These are phyloP conservation scores for Archegozetes longisetosus DNA, from an alignment of 1,140 invertebrate genomes.

Conservation along the genomic window DNA sequence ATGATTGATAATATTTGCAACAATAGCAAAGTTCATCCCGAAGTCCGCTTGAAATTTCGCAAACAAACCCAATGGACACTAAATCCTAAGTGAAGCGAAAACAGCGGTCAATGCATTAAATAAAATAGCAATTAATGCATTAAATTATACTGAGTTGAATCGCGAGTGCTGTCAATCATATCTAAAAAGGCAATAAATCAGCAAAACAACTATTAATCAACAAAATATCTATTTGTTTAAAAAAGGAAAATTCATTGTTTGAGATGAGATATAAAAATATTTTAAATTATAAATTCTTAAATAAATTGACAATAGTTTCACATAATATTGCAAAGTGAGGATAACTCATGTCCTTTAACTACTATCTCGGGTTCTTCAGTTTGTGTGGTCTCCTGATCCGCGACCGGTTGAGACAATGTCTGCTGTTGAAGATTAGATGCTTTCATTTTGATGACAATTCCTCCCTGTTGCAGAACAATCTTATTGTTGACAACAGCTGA, in stretches of 20 bases:
- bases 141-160: no score
- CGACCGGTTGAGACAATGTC: not conserved
- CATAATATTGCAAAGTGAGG: constrained; percentile 11
- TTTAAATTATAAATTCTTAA: not conserved
- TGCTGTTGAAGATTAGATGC: not conserved
- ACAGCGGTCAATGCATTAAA: no score
- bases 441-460: constrained; percentile 14
- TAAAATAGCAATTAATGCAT: no score
- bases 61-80: no score
- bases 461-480: constrained; percentile 7
- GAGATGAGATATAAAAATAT: not conserved
- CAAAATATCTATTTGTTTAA: not conserved
- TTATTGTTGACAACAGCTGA: not conserved
- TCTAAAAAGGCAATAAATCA: not conserved
- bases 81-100: no score
- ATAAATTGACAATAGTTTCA: not conserved
- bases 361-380: not conserved
- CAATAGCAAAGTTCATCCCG: no score
- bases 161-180: no score
- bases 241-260: not conserved
- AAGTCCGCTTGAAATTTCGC: no score
- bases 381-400: not conserved
- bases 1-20: no score
- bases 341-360: not conserved
- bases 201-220: not conserved